phyloP scores from a whole-genome alignment of 2,797 vertebrate genomes.

The Chloroceryle inda region DNA sequence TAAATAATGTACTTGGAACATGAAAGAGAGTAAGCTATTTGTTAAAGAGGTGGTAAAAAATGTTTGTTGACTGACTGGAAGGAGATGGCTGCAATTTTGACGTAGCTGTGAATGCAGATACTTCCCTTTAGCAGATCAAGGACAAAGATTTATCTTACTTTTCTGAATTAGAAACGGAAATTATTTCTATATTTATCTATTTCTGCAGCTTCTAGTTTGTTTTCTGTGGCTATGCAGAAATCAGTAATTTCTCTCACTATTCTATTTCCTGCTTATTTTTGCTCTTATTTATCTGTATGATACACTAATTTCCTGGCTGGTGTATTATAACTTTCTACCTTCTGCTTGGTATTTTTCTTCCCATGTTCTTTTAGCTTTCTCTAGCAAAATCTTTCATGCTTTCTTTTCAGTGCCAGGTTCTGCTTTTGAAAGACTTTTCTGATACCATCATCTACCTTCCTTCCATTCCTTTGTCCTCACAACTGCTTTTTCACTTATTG shows the following conservation, averaged over 20 bases:
- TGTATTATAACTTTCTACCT: background rate
- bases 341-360: background rate
- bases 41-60: slow-evolving; percentile 22
- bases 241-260: background rate
- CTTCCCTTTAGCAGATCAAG: slow-evolving; percentile 21
- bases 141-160: slow-evolving; percentile 35
- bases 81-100: background rate
- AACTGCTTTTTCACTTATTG: background rate
- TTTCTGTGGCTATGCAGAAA: background rate
- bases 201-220: slow-evolving; percentile 27
- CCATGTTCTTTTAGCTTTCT: background rate
- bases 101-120: background rate
- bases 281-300: background rate
- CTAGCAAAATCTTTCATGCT: background rate
- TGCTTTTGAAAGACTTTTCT: background rate
- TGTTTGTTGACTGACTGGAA: slow-evolving; percentile 26
- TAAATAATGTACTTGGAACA: slow-evolving; percentile 37
- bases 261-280: slow-evolving; percentile 23
- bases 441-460: background rate
- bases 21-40: slow-evolving; percentile 27
- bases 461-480: background rate
- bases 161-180: background rate
- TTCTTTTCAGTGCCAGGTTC: background rate
- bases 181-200: slow-evolving; percentile 30
- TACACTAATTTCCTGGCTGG: slow-evolving; percentile 40